phyloP scores from a whole-genome alignment of 2,888 invertebrate species.

The Pristionchus fissidentatus region DNA sequence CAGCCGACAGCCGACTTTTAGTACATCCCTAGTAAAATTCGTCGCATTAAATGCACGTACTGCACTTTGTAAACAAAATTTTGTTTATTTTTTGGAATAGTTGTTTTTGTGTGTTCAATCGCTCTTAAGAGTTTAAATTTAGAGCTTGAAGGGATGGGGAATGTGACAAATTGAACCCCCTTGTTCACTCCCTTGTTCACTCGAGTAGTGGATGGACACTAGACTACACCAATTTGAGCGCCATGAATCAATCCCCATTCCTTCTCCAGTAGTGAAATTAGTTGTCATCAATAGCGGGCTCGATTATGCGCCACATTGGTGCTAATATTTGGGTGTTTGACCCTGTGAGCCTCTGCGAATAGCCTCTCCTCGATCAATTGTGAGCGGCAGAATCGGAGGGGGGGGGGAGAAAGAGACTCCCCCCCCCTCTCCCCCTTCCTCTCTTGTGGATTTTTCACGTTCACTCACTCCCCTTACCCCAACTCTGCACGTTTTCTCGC shows the following conservation, averaged over 20 bases:
- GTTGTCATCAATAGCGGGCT: background rate
- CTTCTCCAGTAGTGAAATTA: background rate
- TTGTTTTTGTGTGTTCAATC: too few relatives aligned
- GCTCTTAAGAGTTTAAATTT: too few relatives aligned
- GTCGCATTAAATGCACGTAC: too few relatives aligned
- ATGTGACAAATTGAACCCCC: too few relatives aligned
- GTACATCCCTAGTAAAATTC: too few relatives aligned
- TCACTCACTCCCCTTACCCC: background rate
- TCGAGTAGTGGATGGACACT: background rate
- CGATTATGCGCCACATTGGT: background rate
- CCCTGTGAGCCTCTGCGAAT: background rate
- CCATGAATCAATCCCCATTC: background rate
- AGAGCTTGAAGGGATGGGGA: too few relatives aligned
- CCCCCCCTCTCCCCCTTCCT: background rate
- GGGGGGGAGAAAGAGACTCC: background rate
- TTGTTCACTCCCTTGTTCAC: conserved; percentile 19
- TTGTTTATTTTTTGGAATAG: too few relatives aligned
- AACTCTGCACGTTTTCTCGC: background rate
- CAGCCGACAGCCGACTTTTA: too few relatives aligned
- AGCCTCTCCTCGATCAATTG: conserved; percentile 37
- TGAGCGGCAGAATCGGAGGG: background rate
- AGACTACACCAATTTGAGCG: background rate
- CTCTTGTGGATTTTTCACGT: conserved; percentile 39
- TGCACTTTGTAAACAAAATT: too few relatives aligned
- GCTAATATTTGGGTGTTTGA: background rate